Conservation (phyloP, 2,113 vertebrate species). For the Neodontobutis hainanensis region DNA sequence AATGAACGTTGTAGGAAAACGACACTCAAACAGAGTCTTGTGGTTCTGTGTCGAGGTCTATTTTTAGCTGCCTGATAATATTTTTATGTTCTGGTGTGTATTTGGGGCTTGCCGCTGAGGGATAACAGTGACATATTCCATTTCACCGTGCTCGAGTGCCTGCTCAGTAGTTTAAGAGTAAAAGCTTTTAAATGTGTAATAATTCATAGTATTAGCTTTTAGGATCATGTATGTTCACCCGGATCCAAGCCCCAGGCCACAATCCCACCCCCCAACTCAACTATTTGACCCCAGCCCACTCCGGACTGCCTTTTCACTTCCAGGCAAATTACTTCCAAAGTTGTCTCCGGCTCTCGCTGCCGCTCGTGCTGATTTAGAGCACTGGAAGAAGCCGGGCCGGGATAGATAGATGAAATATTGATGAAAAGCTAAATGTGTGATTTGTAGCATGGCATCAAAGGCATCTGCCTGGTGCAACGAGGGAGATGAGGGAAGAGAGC, state of each 20-base stretch:
- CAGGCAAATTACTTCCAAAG: conserved; percentile 47
- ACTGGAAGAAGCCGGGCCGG: conserved; percentile 37
- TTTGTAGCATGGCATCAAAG: conserved; percentile 74
- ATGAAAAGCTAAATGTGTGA: conserved; percentile 80
- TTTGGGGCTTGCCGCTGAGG: neutral
- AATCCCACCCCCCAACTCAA: neutral
- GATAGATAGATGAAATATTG: conserved; percentile 78
- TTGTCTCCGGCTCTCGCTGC: conserved; percentile 10
- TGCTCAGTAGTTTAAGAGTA: neutral
- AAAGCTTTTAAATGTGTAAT: neutral
- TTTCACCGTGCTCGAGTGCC: neutral
- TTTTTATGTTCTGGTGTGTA: neutral
- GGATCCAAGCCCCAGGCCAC: neutral
- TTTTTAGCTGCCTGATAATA: conserved; percentile 7
- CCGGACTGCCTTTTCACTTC: conserved; percentile 18
- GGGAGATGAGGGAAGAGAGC: conserved; percentile 19
- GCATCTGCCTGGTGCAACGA: conserved; percentile 53
- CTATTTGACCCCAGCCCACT: conserved; percentile 23
- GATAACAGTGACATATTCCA: neutral
- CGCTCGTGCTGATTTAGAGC: conserved; percentile 63
- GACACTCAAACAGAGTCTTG: neutral
- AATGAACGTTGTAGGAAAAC: neutral
- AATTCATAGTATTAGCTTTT: conserved; percentile 14
- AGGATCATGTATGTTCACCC: neutral
- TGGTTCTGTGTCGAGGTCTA: neutral